phyloP scores from a whole-genome alignment of 2,797 vertebrate genomes.

The Danio tinwini region DNA sequence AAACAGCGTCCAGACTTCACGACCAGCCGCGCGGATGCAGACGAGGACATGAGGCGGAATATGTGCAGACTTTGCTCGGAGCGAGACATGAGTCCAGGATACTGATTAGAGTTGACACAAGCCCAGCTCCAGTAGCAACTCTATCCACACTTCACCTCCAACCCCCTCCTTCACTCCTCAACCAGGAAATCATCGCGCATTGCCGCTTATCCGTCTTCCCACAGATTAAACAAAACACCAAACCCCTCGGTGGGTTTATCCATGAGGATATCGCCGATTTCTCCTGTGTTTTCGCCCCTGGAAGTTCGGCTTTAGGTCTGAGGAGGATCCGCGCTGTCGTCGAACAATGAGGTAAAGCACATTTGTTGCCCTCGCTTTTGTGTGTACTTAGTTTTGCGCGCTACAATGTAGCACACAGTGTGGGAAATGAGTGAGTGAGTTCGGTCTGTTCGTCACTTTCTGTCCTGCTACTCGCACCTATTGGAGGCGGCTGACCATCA shows the following conservation, averaged over 20 bases:
- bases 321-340: slow-evolving; percentile 76
- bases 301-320: slow-evolving; percentile 61
- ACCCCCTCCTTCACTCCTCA: slow-evolving; percentile 69
- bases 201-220: slow-evolving; percentile 69
- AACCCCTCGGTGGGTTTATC: slow-evolving; percentile 70
- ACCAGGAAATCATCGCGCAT: slow-evolving; percentile 85
- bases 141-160: slow-evolving; percentile 67
- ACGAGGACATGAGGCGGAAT: slow-evolving; percentile 4
- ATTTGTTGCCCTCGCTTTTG: slow-evolving; percentile 65
- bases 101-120: slow-evolving; percentile 82
- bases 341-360: slow-evolving; percentile 83
- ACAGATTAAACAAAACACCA: slow-evolving; percentile 61
- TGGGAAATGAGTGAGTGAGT: background rate
- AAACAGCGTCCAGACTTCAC: slow-evolving; percentile 3
- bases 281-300: slow-evolving; percentile 60
- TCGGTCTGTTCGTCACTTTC: slow-evolving; percentile 6
- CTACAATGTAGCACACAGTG: slow-evolving; percentile 38
- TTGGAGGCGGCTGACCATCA: background rate
- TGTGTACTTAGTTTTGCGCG: slow-evolving; percentile 63
- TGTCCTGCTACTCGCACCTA: background rate
- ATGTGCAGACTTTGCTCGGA: slow-evolving; percentile 32
- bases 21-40: slow-evolving; percentile 16
- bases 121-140: slow-evolving; percentile 74
- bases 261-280: slow-evolving; percentile 51
- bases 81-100: slow-evolving; percentile 60